Base-by-base conservation (phyloP, 1,140 invertebrate genomes). In the Saccostrea cuccullata region DNA sequence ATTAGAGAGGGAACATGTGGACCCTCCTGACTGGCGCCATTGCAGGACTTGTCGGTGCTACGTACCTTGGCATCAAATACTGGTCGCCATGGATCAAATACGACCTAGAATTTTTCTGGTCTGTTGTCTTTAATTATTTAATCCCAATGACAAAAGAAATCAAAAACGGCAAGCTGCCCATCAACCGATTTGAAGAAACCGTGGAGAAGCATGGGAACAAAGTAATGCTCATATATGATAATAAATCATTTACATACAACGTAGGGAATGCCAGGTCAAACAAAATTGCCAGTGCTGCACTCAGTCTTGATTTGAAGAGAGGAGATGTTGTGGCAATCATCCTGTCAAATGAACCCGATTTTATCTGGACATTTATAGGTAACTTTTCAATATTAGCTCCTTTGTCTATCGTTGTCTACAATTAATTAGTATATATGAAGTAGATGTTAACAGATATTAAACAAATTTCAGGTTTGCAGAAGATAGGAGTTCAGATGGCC, bases 331-430 rank as follows among this genome's bases (percentile, higher is more conserved):
- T 86, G 2, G 89, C 89, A 13, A 86, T 90, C 0, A 55, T 90
- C 58, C 67, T 90, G 55, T 40, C 84, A 9, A 90, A 90, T 47
- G 84, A 90, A 40, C 89, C 89, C 1, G 36, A 64, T 17, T 88
- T 90, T 77, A 55, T 90, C n/a, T 90, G 89, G 89, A 90, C 89
- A 0, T 84, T 77, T 23, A 20, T 90, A 83, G 89, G 89, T 90
- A 87, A n/a, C 47, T 47, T 8, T 8, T 47, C 47, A 47, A 47
- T 47, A 47, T 9, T 6, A 47, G 47, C 47, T 5, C 5, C 0
- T 47, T 47, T 47, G 6, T 47, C 47, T 47, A 9, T 47, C 47
- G 1, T 2, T 47, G 0, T 9, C 9, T 8, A 47, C 9, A 8
- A 8, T 1, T 47, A 47, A 47, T 47, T 47, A 36, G 73, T 82